Conservation (phyloP, 2,113 vertebrate species). For the Ailurus styani region DNA sequence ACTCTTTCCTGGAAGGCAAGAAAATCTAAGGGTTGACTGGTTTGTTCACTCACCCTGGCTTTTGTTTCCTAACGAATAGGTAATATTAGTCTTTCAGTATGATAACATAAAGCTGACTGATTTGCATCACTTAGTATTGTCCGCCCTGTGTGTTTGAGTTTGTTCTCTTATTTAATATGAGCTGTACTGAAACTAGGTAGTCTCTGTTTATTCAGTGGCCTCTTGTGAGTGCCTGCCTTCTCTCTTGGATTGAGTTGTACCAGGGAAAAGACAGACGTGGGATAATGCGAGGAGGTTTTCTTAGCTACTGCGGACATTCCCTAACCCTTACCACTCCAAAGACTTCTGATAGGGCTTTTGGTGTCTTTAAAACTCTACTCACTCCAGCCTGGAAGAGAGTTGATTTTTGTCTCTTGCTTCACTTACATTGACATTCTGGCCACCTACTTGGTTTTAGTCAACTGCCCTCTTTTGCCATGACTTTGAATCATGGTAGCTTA, state of each 20-base stretch:
- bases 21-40: constrained; percentile 25
- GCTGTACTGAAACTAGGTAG: constrained; percentile 47
- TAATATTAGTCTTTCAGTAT: constrained; percentile 74
- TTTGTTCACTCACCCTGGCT: constrained; percentile 65
- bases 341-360: neutral
- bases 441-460: neutral
- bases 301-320: neutral
- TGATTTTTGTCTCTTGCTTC: neutral
- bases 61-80: constrained; percentile 62
- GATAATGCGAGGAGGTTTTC: neutral
- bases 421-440: neutral
- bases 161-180: constrained; percentile 56
- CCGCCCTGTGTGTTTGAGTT: constrained; percentile 63
- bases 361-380: neutral
- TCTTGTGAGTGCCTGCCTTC: constrained; percentile 11
- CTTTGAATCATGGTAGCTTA: neutral
- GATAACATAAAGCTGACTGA: constrained; percentile 68
- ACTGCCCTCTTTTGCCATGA: neutral
- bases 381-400: neutral
- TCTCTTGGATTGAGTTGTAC: neutral
- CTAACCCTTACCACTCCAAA: neutral
- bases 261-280: neutral
- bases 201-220: constrained; percentile 60
- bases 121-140: constrained; percentile 69
- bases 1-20: constrained; percentile 69